These are phyloP conservation scores for Natrix natrix DNA, from an alignment of 2,797 vertebrate species.

Conservation along the genomic window DNA sequence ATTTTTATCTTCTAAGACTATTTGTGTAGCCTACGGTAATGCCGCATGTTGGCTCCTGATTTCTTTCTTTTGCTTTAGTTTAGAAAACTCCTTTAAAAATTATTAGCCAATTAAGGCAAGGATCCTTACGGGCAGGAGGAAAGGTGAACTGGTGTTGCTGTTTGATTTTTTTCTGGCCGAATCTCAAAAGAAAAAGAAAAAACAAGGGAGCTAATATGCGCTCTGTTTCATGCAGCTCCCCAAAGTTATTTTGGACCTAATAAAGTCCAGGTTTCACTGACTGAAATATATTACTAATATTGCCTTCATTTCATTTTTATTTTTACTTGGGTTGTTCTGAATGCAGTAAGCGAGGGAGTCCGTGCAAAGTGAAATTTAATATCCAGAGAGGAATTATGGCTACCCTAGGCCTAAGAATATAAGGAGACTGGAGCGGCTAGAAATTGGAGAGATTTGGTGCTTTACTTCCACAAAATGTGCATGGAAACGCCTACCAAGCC, in stretches of 20 bases:
- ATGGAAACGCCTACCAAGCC: neutral
- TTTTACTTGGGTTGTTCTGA: neutral
- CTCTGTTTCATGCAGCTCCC: neutral
- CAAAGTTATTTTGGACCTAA: neutral
- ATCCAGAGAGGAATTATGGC: neutral
- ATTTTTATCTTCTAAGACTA: neutral
- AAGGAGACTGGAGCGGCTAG: neutral
- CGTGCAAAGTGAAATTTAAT: neutral
- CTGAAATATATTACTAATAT: neutral
- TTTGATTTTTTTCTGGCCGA: neutral
- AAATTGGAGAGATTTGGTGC: neutral
- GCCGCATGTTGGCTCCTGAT: neutral
- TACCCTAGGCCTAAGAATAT: neutral
- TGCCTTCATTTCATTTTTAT: neutral
- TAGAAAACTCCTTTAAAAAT: neutral
- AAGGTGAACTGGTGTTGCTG: neutral
- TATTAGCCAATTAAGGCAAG: neutral
- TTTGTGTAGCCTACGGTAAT: neutral
- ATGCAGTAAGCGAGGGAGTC: neutral
- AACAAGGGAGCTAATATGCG: neutral
- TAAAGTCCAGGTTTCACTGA: no score
- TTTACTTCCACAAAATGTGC: neutral
- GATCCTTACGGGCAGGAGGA: neutral
- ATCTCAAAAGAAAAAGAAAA: neutral
- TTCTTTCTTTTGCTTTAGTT: neutral